Evolutionary conservation across 2,888 invertebrate species (phyloP).

Genomic region (Ryuthela nishihirai): DNA sequence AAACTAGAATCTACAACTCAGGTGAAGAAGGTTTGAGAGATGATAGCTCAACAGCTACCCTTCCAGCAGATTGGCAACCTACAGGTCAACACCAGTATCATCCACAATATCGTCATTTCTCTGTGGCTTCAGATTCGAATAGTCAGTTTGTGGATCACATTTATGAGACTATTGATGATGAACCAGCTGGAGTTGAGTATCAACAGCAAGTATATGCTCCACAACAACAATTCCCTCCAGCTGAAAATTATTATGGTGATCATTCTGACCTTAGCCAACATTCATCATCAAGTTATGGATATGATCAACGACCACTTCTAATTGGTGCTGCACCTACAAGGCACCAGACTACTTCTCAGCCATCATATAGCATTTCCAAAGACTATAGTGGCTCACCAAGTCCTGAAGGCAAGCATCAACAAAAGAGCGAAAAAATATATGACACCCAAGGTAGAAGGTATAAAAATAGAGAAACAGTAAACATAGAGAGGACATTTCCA

Average conservation of each 20-base stretch:
- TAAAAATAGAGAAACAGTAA: slow-evolving; percentile 4
- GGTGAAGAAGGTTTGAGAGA: too few species aligned
- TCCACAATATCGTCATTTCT: not conserved
- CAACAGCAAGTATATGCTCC: not conserved
- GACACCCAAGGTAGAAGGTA: slow-evolving; percentile 7
- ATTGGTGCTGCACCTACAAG: slow-evolving; percentile 5
- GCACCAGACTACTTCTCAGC: slow-evolving; percentile 6
- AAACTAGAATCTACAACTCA: too few species aligned
- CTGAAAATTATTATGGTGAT: slow-evolving; percentile 35
- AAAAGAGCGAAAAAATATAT: not conserved
- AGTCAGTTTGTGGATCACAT: slow-evolving; percentile 49
- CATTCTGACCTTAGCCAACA: slow-evolving; percentile 38
- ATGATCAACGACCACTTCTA: slow-evolving; percentile 36
- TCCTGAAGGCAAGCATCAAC: not conserved
- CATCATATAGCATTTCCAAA: slow-evolving; percentile 1
- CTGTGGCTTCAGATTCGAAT: slow-evolving; percentile 5
- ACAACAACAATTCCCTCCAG: not conserved
- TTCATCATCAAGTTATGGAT: slow-evolving; percentile 40
- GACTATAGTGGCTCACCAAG: not conserved
- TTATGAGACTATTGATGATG: slow-evolving; percentile 42
- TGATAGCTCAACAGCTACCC: too few species aligned
- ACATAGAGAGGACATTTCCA: slow-evolving; percentile 2
- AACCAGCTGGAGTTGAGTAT: slow-evolving; percentile 11
- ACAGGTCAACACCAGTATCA: too few species aligned
- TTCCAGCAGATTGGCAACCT: too few species aligned